These are phyloP conservation scores for Acanthaster planci DNA, from an alignment of 35 echinoderm and acorn worm species.

Conservation along the genomic window DNA sequence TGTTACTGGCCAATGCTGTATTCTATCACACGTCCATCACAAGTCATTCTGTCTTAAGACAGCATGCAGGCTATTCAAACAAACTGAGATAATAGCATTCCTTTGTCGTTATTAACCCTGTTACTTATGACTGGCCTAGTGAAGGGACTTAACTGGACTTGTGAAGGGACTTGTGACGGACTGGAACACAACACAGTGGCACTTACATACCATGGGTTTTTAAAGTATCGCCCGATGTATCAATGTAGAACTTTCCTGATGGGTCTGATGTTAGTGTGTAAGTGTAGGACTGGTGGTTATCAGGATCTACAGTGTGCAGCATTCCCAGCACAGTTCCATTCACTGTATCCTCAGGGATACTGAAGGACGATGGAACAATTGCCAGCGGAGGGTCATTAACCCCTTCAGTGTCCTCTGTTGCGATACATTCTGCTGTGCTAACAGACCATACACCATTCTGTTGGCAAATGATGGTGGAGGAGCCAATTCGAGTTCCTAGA, in stretches of 20 bases:
- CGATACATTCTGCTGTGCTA: slow-evolving; percentile 48
- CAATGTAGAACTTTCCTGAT: slow-evolving; percentile 33
- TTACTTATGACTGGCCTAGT: too few relatives aligned
- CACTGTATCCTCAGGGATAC: slow-evolving; percentile 34
- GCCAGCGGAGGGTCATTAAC: slow-evolving; percentile 27
- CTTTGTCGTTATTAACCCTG: too few relatives aligned
- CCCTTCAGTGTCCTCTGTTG: background rate
- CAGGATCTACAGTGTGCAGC: slow-evolving; percentile 32
- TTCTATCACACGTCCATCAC: too few relatives aligned
- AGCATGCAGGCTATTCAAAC: too few relatives aligned
- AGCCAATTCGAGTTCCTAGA: slow-evolving; percentile 39
- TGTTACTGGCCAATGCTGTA: too few relatives aligned
- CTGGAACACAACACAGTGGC: too few relatives aligned
- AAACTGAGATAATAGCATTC: too few relatives aligned
- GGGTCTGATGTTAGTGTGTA: slow-evolving; percentile 22
- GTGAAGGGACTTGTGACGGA: too few relatives aligned
- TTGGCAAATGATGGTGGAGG: slow-evolving; percentile 36
- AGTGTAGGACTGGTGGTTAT: slow-evolving; percentile 17
- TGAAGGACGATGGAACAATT: slow-evolving; percentile 25
- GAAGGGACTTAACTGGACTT: too few relatives aligned
- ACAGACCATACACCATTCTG: slow-evolving; percentile 33
- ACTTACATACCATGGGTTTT: slow-evolving; percentile 45
- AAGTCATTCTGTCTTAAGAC: too few relatives aligned
- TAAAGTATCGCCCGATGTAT: slow-evolving; percentile 16
- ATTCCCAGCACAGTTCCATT: slow-evolving; percentile 12